Evolutionary conservation across 2,888 invertebrate species (phyloP), one percentile per base, ranked within the genome.

Genomic region (Nezara viridula): DNA sequence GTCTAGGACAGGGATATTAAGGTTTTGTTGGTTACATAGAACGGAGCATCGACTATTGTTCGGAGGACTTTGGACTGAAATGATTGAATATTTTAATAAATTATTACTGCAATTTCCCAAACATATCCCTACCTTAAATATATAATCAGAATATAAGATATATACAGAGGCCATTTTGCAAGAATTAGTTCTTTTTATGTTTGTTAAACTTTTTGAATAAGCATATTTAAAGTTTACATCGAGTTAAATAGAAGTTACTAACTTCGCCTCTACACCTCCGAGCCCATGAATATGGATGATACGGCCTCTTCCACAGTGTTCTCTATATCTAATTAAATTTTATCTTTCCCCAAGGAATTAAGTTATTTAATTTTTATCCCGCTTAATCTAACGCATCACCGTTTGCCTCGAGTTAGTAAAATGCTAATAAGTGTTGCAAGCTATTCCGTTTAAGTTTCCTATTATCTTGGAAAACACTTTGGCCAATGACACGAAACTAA

Each of bases 281-380:
- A 32, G 27, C 27, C 32, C 66, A 73, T 73, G 66, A 73, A 73
- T 73, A 73, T 73, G 66, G 32, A 73, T 37, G 37, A 37, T 19
- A 73, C 19, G 66, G 32, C 66, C 37, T 44, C 40, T 81, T 81
- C 14, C 44, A n/a, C 40, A 47, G n/a, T n/a, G n/a, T 10, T 81
- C 81, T 44, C 44, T 81, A 44, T 44, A 81, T 81, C 44, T 81
- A 81, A 81, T 81, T 81, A 81, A 81, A 81, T 47, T 81, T 81
- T 81, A 44, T 81, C 47, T 81, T 21, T 37, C 81, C 14, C 44
- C 14, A 10, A 21, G 81, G 81, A 81, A 81, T 81, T 10, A 44
- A 24, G 24, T 47, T 44, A 81, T 81, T 81, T 44, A 77, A 77
- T 81, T 44, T n/a, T 47, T 81, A 81, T 44, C 40, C 77, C 40